phyloP scores from a whole-genome alignment of 2,797 vertebrate species.

The Poecilia picta region DNA sequence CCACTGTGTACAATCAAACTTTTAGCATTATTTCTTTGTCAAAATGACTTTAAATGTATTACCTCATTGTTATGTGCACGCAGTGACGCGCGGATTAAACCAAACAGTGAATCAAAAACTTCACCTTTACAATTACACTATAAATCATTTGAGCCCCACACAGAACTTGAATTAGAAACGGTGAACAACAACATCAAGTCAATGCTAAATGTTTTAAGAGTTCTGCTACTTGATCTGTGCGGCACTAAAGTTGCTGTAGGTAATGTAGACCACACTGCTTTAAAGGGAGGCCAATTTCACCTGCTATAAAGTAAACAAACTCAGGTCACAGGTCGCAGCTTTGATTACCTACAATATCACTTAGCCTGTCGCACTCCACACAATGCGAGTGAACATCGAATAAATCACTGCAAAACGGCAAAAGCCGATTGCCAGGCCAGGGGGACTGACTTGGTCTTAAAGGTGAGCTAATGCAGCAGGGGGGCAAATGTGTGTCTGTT shows the following conservation, averaged over 20 bases:
- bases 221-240: neutral
- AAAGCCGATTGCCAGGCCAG: constrained; percentile 56
- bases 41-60: neutral
- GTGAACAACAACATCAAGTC: neutral
- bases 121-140: neutral
- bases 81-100: neutral
- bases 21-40: neutral
- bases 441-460: constrained; percentile 53
- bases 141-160: neutral
- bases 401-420: constrained; percentile 59
- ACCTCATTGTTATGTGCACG: neutral
- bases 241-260: neutral
- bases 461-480: constrained; percentile 65
- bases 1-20: neutral
- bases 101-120: neutral
- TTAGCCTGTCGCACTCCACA: constrained; percentile 44
- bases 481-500: constrained; percentile 60
- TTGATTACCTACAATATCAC: constrained; percentile 61
- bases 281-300: constrained; percentile 52
- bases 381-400: constrained; percentile 42
- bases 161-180: neutral
- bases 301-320: constrained; percentile 46
- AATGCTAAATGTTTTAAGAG: neutral
- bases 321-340: constrained; percentile 39
- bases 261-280: neutral